These are phyloP conservation scores for Gobio occitaniae DNA, from an alignment of 2,797 vertebrate species.

Conservation along the genomic window DNA sequence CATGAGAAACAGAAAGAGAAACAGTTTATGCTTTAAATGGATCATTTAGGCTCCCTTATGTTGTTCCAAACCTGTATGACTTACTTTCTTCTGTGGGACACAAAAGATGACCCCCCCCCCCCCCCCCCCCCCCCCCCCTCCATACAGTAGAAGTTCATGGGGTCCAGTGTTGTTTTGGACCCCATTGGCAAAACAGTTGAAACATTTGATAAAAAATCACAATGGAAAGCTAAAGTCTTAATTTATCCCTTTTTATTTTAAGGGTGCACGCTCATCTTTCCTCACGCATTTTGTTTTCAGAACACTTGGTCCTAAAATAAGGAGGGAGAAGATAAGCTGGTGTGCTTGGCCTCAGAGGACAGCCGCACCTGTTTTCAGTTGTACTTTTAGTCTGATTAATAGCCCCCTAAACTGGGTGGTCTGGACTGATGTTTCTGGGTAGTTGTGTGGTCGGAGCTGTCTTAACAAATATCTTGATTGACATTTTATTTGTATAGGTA, in stretches of 20 bases:
- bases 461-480: neutral
- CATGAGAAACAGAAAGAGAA: neutral
- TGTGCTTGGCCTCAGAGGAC: constrained; percentile 4
- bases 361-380: constrained; percentile 39
- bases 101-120: too few relatives aligned
- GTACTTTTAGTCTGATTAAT: constrained; percentile 36
- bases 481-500: neutral
- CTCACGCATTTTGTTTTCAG: neutral
- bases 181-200: neutral
- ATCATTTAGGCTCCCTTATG: neutral
- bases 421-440: constrained; percentile 22
- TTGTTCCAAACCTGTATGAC: neutral
- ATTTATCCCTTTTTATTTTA: neutral
- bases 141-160: neutral
- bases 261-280: neutral
- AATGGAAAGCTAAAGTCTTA: neutral
- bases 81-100: neutral
- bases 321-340: constrained; percentile 13
- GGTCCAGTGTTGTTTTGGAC: neutral
- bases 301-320: constrained; percentile 9
- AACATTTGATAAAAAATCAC: neutral
- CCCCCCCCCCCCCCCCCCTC: neutral
- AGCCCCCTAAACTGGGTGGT: constrained; percentile 32
- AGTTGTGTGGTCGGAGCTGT: constrained; percentile 19
- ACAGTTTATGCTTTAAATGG: neutral